Base-by-base conservation (phyloP, 2,797 vertebrate species). In the Spizella passerina region DNA sequence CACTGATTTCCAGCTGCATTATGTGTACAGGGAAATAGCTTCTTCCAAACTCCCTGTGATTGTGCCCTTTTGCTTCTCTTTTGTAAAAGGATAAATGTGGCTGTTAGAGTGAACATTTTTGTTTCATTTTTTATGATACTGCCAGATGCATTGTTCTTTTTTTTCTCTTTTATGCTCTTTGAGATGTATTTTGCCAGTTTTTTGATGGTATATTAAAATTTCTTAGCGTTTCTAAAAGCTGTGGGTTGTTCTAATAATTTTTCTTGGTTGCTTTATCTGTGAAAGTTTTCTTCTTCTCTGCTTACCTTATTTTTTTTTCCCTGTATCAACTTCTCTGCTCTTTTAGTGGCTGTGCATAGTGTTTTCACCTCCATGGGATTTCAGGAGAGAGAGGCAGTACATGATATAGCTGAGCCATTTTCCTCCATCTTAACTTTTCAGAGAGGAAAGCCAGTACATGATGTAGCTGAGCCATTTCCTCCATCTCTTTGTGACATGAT, bases 181-280 rank as follows among this genome's bases (percentile, higher is more conserved):
- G 34, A 81, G 89, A 82, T 38, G 6, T 80, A 21, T 77, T 87
- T 91, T 85, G n/a, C 38, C n/a, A 36, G 65, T 52, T 85, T 88
- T 92, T 86, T 94, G 49, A 55, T 59, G 59, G 29, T 52, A 5
- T 49, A 30, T 82, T 90, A 72, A 90, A 76, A 84, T 44, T 69
- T 32, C 19, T 78, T 83, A 55, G 13, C 68, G 52, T 93, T 95
- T 76, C 50, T 93, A 65, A 34, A 86, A 84, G 50, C 49, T 86
- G 21, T 46, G 36, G 12, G 16, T 0, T 26, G 76, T 85, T 80
- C 2, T 1, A 82, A 41, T 63, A 0, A 4, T 77, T 81, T 81
- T 90, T 68, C 32, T 68, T 66, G 3, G 14, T 72, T 22, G 17
- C 12, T 82, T 84, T 86, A 34, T 88, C 26, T 82, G 26, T 75